Evolutionary conservation across 1,140 invertebrate species (phyloP), one percentile per base, ranked within the genome.

Genomic region (Antheraea pernyi): DNA sequence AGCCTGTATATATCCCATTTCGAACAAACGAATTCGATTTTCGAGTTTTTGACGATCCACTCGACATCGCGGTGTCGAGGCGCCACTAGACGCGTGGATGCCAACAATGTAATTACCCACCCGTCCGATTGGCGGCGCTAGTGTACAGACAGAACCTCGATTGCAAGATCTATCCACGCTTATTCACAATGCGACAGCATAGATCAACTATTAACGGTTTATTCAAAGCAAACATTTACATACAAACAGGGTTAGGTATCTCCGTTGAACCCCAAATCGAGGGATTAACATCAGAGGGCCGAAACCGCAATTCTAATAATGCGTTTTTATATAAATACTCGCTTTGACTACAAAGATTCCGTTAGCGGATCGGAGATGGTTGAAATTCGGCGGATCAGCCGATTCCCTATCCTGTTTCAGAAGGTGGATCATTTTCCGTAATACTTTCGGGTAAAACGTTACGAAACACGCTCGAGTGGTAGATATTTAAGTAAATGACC

Each of bases 251-350:
- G 11, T 67, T 36, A 67, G 53, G 46, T 59, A 30, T 67, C 53
- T 59, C 46, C 16, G 48, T 37, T 19, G 74, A 77, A 68, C 79
- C 79, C 46, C 76, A 82, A 85, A 88, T 85, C 83, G 81, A 79
- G 36, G 85, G 88, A 90, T 90, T 90, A 90, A 84, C 80, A 78
- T 88, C 86, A 90, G 88, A 90, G 86, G 85, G 65, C 65, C 77
- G 5, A 78, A 65, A 69, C 67, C 74, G 82, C 80, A 82, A 88
- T 87, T 87, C 79, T 66, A 82, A 86, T 88, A 90, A 87, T 88
- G 84, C 84, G 84, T 88, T 88, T 88, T 90, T 88, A 88, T 83
- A 87, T 77, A 85, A 89, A 87, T 86, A 84, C 79, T 74, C 71
- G 73, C 85, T 88, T 87, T 86, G 82, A 84, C 73, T 80, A 82